Evolutionary conservation across 2,113 vertebrate genomes (phyloP).

Genomic region (Amia ocellicauda): DNA sequence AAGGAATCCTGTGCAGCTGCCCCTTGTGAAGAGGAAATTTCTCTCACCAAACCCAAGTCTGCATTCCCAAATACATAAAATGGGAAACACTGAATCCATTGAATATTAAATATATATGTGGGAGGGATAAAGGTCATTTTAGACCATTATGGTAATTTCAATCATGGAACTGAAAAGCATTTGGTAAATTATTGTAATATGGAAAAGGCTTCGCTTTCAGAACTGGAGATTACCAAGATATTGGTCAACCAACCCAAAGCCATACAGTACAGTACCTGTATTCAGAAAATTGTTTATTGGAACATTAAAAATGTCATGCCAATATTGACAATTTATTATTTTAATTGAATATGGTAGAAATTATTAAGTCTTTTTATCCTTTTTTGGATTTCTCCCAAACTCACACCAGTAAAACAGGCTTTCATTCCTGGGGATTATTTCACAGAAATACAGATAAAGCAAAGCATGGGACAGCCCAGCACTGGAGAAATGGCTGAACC

Average conservation of each 20-base stretch:
- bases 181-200: no score
- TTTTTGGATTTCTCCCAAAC: neutral
- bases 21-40: slow-evolving; percentile 17
- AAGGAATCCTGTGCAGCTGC: slow-evolving; percentile 24
- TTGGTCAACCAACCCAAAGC: slow-evolving; percentile 3
- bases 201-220: slow-evolving; percentile 16
- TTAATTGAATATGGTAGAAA: slow-evolving; percentile 1
- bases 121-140: slow-evolving; percentile 34
- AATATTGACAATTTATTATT: neutral
- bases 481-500: no score
- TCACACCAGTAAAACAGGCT: neutral
- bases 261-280: slow-evolving; percentile 5
- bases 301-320: slow-evolving; percentile 1
- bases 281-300: slow-evolving; percentile 9
- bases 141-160: slow-evolving; percentile 4
- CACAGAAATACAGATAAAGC: no score
- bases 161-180: neutral
- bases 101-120: slow-evolving; percentile 34
- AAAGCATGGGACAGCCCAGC: no score
- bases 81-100: slow-evolving; percentile 35
- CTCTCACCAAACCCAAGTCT: slow-evolving; percentile 22
- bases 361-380: slow-evolving; percentile 2
- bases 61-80: slow-evolving; percentile 31
- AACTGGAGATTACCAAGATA: slow-evolving; percentile 23
- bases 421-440: neutral